phyloP scores from a whole-genome alignment of 2,113 vertebrate genomes.

The Narcine bancroftii region DNA sequence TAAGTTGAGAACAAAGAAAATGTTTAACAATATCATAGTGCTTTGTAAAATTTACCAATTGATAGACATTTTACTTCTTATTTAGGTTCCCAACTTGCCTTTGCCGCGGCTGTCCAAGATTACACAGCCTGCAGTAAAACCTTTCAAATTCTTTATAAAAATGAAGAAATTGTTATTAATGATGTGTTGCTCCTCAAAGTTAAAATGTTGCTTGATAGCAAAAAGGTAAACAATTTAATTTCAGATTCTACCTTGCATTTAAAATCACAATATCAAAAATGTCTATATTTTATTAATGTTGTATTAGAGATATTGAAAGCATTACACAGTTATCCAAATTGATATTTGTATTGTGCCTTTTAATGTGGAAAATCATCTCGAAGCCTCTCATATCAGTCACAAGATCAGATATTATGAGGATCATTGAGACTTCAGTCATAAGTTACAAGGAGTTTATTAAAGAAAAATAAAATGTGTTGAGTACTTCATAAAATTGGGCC shows the following conservation, averaged over 20 bases:
- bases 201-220: conserved; percentile 94
- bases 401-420: neutral
- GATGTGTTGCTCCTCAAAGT: conserved; percentile 95
- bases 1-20: neutral
- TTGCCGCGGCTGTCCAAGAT: conserved; percentile 85
- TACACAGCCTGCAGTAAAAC: conserved; percentile 90
- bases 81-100: conserved; percentile 79
- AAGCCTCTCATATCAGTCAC: neutral
- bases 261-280: neutral
- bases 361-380: neutral
- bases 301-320: neutral
- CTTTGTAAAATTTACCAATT: neutral
- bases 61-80: conserved; percentile 37
- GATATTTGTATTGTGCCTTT: neutral
- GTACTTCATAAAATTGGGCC: neutral
- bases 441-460: neutral
- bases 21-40: neutral
- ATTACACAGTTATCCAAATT: neutral
- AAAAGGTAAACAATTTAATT: conserved; percentile 64
- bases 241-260: neutral
- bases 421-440: neutral
- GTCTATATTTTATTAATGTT: neutral
- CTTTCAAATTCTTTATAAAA: conserved; percentile 98
- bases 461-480: neutral
- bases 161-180: conserved; percentile 88